phyloP scores from a whole-genome alignment of 2,797 vertebrate genomes.

The Eupleurogrammus muticus region DNA sequence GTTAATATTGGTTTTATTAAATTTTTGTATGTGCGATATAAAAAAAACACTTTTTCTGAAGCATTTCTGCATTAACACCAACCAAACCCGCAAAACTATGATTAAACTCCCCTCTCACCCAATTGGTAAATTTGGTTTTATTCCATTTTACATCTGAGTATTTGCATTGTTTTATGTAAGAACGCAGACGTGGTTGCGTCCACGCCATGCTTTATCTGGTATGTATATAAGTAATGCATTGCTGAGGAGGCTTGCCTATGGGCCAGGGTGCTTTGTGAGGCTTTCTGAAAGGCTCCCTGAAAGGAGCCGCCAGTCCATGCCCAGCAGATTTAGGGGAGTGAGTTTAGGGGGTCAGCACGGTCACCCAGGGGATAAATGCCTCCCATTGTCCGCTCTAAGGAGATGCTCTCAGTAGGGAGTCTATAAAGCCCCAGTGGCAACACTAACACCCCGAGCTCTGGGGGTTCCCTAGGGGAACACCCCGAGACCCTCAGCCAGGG shows the following conservation, averaged over 20 bases:
- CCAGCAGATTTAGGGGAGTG: conserved; percentile 88
- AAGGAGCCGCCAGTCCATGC: conserved; percentile 87
- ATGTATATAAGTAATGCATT: conserved; percentile 70
- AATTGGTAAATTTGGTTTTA: neutral
- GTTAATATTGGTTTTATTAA: too few relatives aligned
- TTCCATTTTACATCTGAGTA: neutral
- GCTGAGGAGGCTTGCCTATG: conserved; percentile 75
- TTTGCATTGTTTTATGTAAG: conserved; percentile 19
- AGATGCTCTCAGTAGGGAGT: conserved; percentile 95
- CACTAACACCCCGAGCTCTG: conserved; percentile 88
- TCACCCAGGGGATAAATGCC: conserved; percentile 94
- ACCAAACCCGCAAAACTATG: neutral
- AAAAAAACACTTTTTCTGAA: neutral
- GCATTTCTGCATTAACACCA: neutral
- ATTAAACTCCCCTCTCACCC: neutral
- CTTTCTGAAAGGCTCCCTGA: conserved; percentile 87
- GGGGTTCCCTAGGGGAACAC: conserved; percentile 79
- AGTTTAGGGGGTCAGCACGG: conserved; percentile 94
- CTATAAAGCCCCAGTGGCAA: conserved; percentile 88
- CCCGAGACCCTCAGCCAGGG: conserved; percentile 67
- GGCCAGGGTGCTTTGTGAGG: conserved; percentile 89
- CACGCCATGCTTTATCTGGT: conserved; percentile 37
- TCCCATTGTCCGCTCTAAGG: conserved; percentile 94
- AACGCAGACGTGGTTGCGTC: conserved; percentile 43
- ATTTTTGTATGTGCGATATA: too few relatives aligned